Evolutionary conservation across 2,797 vertebrate species (phyloP).

Genomic region (Lemur catta): DNA sequence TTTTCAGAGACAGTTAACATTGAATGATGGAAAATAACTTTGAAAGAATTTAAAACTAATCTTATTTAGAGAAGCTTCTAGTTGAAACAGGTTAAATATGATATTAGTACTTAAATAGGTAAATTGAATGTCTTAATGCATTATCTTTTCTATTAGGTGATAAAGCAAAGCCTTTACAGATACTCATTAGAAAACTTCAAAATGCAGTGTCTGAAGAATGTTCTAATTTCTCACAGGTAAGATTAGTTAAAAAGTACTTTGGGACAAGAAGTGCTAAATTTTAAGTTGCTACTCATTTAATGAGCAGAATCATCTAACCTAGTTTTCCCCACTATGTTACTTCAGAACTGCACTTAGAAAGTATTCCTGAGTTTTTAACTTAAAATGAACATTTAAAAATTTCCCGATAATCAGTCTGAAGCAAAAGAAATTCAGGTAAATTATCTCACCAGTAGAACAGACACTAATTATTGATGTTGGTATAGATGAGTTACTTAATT

Average conservation of each 20-base stretch:
- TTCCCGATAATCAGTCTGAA: neutral
- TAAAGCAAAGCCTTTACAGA: constrained; percentile 81
- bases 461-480: neutral
- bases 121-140: neutral
- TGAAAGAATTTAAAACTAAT: constrained; percentile 8
- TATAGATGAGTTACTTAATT: neutral
- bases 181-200: constrained; percentile 84
- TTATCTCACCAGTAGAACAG: neutral
- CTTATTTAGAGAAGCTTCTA: neutral
- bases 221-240: constrained; percentile 88
- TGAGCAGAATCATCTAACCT: neutral
- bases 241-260: constrained; percentile 33
- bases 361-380: neutral
- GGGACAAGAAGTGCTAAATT: constrained; percentile 19
- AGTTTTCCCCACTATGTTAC: neutral
- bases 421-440: constrained; percentile 10
- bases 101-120: neutral
- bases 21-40: constrained; percentile 42
- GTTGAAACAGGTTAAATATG: neutral
- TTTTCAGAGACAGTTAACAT: neutral
- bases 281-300: constrained; percentile 9
- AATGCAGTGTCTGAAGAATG: constrained; percentile 89
- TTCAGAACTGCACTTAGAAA: constrained; percentile 10
- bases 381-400: constrained; percentile 27
- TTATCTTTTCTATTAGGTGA: constrained; percentile 76